Base-by-base conservation (phyloP, 92 coral and sea anemone species). In the Bergia sp. region DNA sequence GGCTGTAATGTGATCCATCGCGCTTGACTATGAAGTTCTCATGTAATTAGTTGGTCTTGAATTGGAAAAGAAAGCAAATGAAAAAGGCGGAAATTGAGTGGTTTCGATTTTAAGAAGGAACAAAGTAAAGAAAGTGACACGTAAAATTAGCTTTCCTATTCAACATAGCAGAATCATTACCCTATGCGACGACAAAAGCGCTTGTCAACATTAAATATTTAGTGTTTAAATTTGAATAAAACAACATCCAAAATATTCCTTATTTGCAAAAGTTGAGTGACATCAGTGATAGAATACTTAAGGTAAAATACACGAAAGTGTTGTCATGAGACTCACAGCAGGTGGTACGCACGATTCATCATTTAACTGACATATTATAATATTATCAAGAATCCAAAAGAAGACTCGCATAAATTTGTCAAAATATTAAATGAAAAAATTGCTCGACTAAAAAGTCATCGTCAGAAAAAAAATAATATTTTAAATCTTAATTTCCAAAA, bases 141-240 rank as follows among this genome's bases (percentile, higher is more conserved):
- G 29, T 45, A 43, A 76, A 76, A 2, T 20, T 1, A 4, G 15
- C 7, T 78, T 79, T 8, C 15, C 0, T 21, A 18, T 20, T 61
- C 23, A 29, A 21, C 29, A 23, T 38, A 21, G 37, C 61, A 23
- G 65, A 37, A 49, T 49, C 37, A 36, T 44, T 49, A 47, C 65
- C 39, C n/a, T 61, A 61, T 20, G 57, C 49, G 53, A 37, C 36
- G 23, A 11, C 0, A 45, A n/a, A 47, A 45, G n/a, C n/a, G 13
- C n/a, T 13, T 45, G n/a, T 77, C 29, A 44, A 77, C 61, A 79
- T 61, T 77, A 77, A 77, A 79, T 79, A 79, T 79, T 79, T 79
- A 79, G 49, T 79, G 20, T 47, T 79, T n/a, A 23, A 13, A 2
- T 79, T 79, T 45, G 41, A 79, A 79, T 79, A 47, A 79, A 36